Evolutionary conservation across 1,140 invertebrate genomes (phyloP), one percentile per base, ranked within the genome.

Genomic region (Arctopsyche grandis): DNA sequence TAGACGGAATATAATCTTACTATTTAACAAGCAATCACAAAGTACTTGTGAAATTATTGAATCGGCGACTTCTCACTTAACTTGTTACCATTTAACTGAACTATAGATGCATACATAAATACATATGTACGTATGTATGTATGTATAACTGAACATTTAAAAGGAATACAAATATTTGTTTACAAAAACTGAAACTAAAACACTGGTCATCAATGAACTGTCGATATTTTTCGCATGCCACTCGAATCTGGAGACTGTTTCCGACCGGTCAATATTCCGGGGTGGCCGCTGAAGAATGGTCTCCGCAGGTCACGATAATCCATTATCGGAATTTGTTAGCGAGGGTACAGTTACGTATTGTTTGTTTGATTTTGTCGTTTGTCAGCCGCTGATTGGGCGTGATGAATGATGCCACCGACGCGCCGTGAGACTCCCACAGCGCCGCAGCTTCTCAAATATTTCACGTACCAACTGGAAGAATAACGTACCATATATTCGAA

Each of bases 301-400:
- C 52, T 26, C 22, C 74, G 26, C 38, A 1, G 74, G 56, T 60
- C 74, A 76, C 74, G 74, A 76, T 76, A 76, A 76, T 76, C 74
- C 74, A 76, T 76, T 76, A 76, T 44, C 29, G 56, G 74, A 76
- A 76, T 76, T 76, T 76, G 74, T 76, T 76, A 58, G 74, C 46
- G 73, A 38, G 24, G 24, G 9, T 63, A 76, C 74, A 76, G 74
- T 76, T 76, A 76, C 52, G 69, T 71, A 78, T 78, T 78, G 77
- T 78, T 78, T 78, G 66, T 78, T 78, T 78, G 77, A 78, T 78
- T 78, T 78, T 78, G 77, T 78, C 77, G 69, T 71, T 76, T 76
- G 74, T 76, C 74, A 76, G 74, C 63, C 77, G 77, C 77, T 78
- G 77, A 78, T 78, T 78, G 77, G 63, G 44, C 69, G 77, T 78